phyloP scores from a whole-genome alignment of 2,797 vertebrate species.

The Natrix natrix region DNA sequence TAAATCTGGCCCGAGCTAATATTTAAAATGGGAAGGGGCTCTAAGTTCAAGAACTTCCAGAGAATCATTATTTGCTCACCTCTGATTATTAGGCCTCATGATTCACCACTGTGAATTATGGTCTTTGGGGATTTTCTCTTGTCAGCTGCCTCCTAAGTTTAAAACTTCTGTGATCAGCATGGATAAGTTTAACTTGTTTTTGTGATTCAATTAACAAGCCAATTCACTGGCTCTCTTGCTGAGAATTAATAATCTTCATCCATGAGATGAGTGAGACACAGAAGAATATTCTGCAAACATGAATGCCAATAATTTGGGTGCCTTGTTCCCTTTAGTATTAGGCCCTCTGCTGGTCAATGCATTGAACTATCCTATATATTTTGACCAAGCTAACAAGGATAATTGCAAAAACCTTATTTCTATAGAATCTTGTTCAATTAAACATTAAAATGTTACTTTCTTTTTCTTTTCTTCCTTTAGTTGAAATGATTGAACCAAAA shows the following conservation, averaged over 20 bases:
- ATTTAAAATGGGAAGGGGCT: not conserved
- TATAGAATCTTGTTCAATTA: not conserved
- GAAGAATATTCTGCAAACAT: not conserved
- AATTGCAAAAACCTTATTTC: not conserved
- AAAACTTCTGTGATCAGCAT: not conserved
- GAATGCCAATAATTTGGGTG: not conserved
- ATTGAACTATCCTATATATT: constrained; percentile 5
- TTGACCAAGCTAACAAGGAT: not conserved
- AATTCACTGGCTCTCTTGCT: not conserved
- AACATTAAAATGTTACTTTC: not conserved
- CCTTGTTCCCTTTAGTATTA: not conserved
- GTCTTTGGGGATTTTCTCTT: not conserved
- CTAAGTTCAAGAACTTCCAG: not conserved
- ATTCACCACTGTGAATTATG: not conserved
- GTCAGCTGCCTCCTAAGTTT: not conserved
- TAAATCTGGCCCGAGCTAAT: not conserved
- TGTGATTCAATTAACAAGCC: not conserved
- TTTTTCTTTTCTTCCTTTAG: not conserved
- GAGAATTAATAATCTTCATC: not conserved
- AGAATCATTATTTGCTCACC: not conserved
- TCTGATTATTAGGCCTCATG: not conserved
- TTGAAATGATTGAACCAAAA: not conserved
- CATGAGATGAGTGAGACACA: not conserved
- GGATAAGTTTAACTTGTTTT: not conserved
- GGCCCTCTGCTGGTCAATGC: constrained; percentile 64